A percentile compares a stretch with the other conserved stretches of the same genome.
Conservation (phyloP, 2,888 invertebrate species). For the Leucoma salicis region DNA sequence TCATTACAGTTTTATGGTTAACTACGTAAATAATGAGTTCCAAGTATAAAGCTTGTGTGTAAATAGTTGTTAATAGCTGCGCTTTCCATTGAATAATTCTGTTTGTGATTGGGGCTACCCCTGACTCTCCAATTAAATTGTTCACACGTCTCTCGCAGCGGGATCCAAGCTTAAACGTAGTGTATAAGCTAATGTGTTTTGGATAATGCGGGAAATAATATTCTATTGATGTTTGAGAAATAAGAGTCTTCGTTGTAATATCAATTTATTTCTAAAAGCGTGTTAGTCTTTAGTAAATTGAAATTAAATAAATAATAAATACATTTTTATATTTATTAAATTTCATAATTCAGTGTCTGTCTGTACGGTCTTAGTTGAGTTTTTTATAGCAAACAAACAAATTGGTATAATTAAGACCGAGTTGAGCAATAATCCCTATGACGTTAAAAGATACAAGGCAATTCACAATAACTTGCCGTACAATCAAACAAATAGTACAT, state of each 20-base stretch:
- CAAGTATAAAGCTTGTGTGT: conserved; percentile 21
- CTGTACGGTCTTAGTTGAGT: no score
- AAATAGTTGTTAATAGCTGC: conserved; percentile 28
- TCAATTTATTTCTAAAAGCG: conserved; percentile 17
- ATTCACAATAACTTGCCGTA: no score
- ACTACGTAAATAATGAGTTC: conserved; percentile 25
- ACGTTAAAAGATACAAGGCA: no score
- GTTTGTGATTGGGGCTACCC: conserved; percentile 57
- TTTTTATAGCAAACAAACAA: no score
- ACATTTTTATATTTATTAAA: no score
- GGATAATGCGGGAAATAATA: conserved; percentile 34
- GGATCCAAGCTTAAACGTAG: conserved; percentile 42
- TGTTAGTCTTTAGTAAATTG: no score
- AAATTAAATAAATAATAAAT: no score
- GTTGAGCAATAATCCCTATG: no score
- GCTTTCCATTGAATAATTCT: conserved; percentile 45
- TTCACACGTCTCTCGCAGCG: conserved; percentile 75
- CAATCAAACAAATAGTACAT: no score
- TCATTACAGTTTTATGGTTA: conserved; percentile 28
- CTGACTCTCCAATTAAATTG: conserved; percentile 68
- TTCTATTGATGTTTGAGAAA: conserved; percentile 40
- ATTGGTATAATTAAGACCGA: no score
- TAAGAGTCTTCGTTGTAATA: conserved; percentile 38
- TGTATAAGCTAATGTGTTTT: conserved; percentile 41
- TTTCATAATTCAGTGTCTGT: no score